These are phyloP conservation scores for Protobothrops mucrosquamatus DNA, from an alignment of 2,113 vertebrate genomes.

Conservation along the genomic window DNA sequence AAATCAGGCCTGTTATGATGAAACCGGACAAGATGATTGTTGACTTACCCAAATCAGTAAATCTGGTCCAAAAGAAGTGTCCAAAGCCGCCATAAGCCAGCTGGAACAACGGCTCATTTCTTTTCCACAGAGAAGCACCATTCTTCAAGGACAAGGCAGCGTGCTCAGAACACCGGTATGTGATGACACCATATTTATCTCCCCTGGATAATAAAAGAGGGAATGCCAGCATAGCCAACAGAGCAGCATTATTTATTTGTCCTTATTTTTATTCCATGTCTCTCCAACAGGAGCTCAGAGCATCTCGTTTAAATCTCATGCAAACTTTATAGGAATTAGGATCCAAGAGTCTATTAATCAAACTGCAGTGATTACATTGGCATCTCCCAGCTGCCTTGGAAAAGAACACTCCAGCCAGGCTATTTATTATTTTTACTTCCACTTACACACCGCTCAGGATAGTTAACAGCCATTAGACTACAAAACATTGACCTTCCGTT, in stretches of 20 bases:
- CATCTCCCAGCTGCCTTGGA: neutral
- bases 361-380: neutral
- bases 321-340: neutral
- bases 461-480: neutral
- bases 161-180: constrained; percentile 80
- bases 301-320: neutral
- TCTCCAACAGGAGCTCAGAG: neutral
- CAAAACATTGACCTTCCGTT: neutral
- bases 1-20: neutral
- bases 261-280: neutral
- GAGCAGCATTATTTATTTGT: neutral
- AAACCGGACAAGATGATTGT: neutral
- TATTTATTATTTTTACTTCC: neutral
- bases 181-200: constrained; percentile 91
- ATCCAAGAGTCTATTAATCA: neutral
- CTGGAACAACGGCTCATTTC: constrained; percentile 79
- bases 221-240: neutral
- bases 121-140: constrained; percentile 73
- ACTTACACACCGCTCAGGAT: neutral
- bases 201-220: constrained; percentile 64
- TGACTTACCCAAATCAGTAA: constrained; percentile 86
- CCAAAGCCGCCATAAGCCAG: constrained; percentile 73
- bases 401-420: neutral
- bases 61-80: constrained; percentile 88
- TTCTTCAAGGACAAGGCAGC: constrained; percentile 75